Evolutionary conservation across 2,888 invertebrate species (phyloP), one percentile per base, ranked within the genome.

Genomic region (Scelioninae gen. 2): DNA sequence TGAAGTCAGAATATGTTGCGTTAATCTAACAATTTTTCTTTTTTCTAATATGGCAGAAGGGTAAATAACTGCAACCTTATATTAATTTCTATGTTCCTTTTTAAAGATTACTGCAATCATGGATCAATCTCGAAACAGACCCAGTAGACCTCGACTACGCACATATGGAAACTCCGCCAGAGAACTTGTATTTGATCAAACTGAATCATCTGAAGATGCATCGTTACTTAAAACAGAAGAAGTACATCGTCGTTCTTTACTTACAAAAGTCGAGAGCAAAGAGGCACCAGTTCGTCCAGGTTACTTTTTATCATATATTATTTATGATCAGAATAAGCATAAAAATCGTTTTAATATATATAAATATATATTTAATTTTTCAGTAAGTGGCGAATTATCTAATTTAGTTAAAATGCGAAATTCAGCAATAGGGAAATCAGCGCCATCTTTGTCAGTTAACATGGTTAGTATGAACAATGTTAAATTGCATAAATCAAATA

Each of bases 341-440:
- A 25, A 25, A 25, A 25, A 4, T 25, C 6, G 25, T 25, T 25
- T 25, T 25, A 25, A 25, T 22, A 22, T 22, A 22, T 22, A 5
- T 22, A 5, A 22, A 5, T 22, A 5, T 22, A 5, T 4, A 16
- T 39, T 16, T 39, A 15, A 41, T 45, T 65, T 83, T 84, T 25
- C 77, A 86, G 87, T 81, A 16, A 82, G 84, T 18, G 84, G 83
- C 50, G 89, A 90, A 79, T 82, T 89, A 46, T 90, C 91, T 68
- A 97, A 96, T 88, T 88, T 97, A 81, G 90, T 95, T 84, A 92
- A 95, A 74, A 94, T 97, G 91, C 92, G 95, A 78, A 92, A 93
- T 82, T 95, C 96, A 5, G 90, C 93, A 55, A 90, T 97, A 80
- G 97, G 97, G 55, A 96, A 97, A 86, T 97, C 97, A 1, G 97